Conservation (phyloP, 2,797 vertebrate genomes). For the Rhinichthys osculus region DNA sequence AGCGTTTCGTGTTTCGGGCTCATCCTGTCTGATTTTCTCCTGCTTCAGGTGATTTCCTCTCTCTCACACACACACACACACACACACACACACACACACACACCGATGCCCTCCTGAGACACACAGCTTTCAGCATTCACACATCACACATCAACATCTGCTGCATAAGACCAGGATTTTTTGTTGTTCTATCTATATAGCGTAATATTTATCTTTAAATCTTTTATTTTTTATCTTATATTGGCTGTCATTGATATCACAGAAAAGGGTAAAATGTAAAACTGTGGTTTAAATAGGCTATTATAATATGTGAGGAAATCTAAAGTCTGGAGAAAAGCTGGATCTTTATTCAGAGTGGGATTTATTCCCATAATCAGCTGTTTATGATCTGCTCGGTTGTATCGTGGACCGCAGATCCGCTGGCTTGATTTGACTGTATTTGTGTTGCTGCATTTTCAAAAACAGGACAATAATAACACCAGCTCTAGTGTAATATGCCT, state of each 20-base stretch:
- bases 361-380: not conserved
- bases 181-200: too few relatives aligned
- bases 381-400: not conserved
- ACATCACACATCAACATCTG: not conserved
- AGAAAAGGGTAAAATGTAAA: not conserved
- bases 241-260: not conserved
- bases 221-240: not conserved
- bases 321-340: not conserved
- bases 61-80: constrained; percentile 46
- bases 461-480: not conserved
- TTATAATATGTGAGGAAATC: not conserved
- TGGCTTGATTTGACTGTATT: not conserved
- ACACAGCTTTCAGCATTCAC: not conserved
- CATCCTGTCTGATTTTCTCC: constrained; percentile 65
- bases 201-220: not conserved
- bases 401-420: not conserved
- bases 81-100: constrained; percentile 49
- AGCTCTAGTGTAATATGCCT: not conserved
- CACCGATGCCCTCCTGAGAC: constrained; percentile 10
- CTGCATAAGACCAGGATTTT: not conserved
- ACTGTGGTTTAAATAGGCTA: too few relatives aligned
- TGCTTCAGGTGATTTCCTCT: constrained; percentile 70
- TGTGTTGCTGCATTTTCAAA: too few relatives aligned
- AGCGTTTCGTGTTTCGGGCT: constrained; percentile 59
- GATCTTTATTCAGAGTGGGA: not conserved